These are phyloP conservation scores for Axis porcinus DNA, from an alignment of 2,113 vertebrate species.

Conservation along the genomic window DNA sequence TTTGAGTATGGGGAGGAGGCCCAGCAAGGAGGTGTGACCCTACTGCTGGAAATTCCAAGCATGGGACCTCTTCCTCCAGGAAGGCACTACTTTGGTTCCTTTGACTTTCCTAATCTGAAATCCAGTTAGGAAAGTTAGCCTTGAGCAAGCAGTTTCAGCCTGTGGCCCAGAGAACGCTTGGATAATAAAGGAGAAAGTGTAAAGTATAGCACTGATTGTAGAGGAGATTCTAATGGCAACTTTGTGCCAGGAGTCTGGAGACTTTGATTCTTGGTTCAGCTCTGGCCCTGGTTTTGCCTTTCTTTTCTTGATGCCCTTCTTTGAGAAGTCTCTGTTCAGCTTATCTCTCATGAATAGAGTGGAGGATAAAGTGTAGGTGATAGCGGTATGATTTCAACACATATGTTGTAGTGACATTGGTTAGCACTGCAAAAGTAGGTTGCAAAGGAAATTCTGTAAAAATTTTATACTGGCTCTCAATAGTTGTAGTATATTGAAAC, in stretches of 20 bases:
- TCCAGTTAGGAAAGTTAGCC: background rate
- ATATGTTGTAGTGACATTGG: background rate
- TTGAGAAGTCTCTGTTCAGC: background rate
- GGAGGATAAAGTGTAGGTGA: background rate
- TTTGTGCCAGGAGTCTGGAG: background rate
- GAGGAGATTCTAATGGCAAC: background rate
- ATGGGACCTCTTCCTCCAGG: background rate
- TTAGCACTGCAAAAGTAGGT: background rate
- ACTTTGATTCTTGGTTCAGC: background rate
- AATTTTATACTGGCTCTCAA: background rate
- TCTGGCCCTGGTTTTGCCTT: background rate
- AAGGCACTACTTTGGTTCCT: background rate
- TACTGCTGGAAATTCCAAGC: background rate
- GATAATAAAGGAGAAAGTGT: background rate
- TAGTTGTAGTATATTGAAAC: background rate
- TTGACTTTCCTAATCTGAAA: background rate
- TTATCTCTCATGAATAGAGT: background rate
- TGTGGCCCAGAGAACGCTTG: background rate
- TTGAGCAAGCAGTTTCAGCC: background rate
- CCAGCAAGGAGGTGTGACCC: background rate
- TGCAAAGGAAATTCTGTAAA: background rate
- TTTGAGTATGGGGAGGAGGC: background rate
- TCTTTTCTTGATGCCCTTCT: background rate
- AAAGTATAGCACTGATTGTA: background rate
- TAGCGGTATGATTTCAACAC: background rate